Evolutionary conservation across 2,888 invertebrate species (phyloP), one percentile per base, ranked within the genome.

Genomic region (Xanthorhoe spadicearia): DNA sequence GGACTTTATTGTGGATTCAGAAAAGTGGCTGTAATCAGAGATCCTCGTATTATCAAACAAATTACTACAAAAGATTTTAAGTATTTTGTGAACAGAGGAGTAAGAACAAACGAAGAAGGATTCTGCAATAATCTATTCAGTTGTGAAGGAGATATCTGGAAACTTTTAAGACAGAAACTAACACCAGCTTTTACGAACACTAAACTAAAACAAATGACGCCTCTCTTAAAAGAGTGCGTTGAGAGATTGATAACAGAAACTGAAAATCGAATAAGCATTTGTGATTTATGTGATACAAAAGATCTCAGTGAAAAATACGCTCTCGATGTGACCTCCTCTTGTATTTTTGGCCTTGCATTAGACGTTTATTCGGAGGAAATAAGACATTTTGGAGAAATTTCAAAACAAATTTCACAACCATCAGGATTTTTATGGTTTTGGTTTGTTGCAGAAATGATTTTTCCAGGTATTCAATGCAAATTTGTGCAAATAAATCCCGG

Each of bases 131-230:
- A 83, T 53, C 57, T 86, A 10, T 79, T 84, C 51, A 65, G 72
- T 2, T 77, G 73, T 15, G 81, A 83, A 19, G 84, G 83, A 0
- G 82, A 84, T 17, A 69, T 74, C 3, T 86, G 86, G 86, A 81
- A 74, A 65, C 66, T 81, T 28, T 66, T 83, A 60, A 74, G 86
- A 18, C 79, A 81, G 46, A 78, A 81, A 53, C 55, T 85, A 15
- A 81, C 83, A 7, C 81, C 85, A 0, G 75, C 79, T 3, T 86
- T 84, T 43, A 79, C 83, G 2, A 76, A 79, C 10, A 78, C 73
- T 0, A 78, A 76, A 69, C 66, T 85, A 0, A 85, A 82, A 64
- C 78, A 81, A 9, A 83, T 84, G 84, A 78, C 82, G 38, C 79
- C 83, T 4, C 61, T 81, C n/a, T 76, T 85, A 3, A 70, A 80